Evolutionary conservation across 1,140 invertebrate species (phyloP).

Genomic region (Zaprionus ornatus): DNA sequence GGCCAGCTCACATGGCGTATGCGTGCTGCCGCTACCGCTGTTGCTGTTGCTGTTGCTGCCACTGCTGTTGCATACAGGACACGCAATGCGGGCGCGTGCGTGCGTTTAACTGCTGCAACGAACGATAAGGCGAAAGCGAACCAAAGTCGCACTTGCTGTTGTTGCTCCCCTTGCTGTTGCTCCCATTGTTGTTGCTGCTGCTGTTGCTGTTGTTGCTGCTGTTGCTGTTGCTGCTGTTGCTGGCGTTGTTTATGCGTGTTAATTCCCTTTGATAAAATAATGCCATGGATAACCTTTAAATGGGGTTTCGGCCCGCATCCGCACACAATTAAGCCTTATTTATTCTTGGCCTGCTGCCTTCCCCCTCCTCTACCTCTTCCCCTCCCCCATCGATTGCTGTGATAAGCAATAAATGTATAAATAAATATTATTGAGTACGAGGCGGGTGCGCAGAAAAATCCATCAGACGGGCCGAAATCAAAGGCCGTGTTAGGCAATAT

Average conservation of each 20-base stretch:
- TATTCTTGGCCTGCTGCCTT: constrained; percentile 64
- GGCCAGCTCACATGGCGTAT: constrained; percentile 47
- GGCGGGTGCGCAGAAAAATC: constrained; percentile 41
- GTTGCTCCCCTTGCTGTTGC: constrained; percentile 24
- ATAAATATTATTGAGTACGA: constrained; percentile 75
- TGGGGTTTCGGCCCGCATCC: constrained; percentile 68
- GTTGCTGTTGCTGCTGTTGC: constrained; percentile 37
- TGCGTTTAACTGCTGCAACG: constrained; percentile 73
- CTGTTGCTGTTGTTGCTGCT: constrained; percentile 23
- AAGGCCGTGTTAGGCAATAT: constrained; percentile 64
- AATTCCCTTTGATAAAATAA: constrained; percentile 82
- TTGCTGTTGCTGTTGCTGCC: constrained; percentile 20
- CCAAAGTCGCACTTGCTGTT: constrained; percentile 22
- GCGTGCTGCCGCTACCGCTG: constrained; percentile 38
- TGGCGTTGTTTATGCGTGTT: constrained; percentile 75
- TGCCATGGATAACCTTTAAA: constrained; percentile 79
- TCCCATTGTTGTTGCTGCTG: constrained; percentile 21
- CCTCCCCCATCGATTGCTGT: constrained; percentile 68
- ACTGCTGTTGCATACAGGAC: constrained; percentile 28
- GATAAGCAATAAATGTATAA: constrained; percentile 78
- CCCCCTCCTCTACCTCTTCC: not conserved
- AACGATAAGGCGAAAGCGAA: constrained; percentile 53
- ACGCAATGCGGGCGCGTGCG: constrained; percentile 76
- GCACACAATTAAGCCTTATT: constrained; percentile 80
- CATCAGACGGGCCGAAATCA: constrained; percentile 63